phyloP scores from a whole-genome alignment of 2,113 vertebrate genomes.

The Leuciscus idus region DNA sequence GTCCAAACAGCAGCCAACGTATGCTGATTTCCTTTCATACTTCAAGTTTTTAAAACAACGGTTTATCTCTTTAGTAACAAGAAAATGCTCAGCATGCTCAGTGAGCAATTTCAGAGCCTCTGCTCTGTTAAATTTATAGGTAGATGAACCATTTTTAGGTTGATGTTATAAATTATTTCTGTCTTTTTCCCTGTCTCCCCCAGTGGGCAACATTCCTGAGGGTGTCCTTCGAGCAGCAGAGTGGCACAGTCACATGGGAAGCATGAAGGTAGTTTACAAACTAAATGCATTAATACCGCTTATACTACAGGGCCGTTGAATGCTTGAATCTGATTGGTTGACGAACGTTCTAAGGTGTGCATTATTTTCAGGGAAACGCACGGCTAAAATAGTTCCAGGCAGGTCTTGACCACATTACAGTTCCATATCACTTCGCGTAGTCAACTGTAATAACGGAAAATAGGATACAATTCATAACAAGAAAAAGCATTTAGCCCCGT shows the following conservation, averaged over 20 bases:
- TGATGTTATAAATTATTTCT: constrained; percentile 4
- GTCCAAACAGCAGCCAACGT: constrained; percentile 89
- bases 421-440: no score
- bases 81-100: not conserved
- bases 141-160: not conserved
- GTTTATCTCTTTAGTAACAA: not conserved
- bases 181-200: constrained; percentile 16
- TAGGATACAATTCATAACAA: no score
- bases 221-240: constrained; percentile 93
- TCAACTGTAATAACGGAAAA: no score
- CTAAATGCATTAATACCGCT: not conserved
- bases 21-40: constrained; percentile 49
- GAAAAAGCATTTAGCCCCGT: no score
- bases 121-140: not conserved
- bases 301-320: no score
- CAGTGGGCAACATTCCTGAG: constrained; percentile 67
- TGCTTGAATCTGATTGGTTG: no score
- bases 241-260: constrained; percentile 92
- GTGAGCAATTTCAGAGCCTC: not conserved
- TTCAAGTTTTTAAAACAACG: not conserved
- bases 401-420: no score
- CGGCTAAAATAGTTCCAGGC: no score
- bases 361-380: no score
- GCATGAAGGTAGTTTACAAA: constrained; percentile 88
- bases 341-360: no score